phyloP scores from a whole-genome alignment of 1,140 invertebrate species.

The Drosophila arawakana region DNA sequence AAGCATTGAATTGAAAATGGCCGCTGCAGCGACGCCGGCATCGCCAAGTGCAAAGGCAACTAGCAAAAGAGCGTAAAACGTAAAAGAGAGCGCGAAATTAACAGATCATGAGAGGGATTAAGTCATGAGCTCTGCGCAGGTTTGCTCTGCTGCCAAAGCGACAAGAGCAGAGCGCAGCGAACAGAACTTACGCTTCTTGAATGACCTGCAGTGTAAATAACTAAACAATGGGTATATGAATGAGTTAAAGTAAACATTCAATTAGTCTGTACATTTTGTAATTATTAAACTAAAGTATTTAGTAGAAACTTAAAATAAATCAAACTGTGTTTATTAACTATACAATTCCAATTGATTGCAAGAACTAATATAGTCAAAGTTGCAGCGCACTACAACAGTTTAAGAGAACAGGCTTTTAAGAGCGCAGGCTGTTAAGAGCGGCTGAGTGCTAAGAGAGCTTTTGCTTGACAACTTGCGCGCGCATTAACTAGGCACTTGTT shows the following conservation, averaged over 20 bases:
- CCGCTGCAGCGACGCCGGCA: slow-evolving; percentile 61
- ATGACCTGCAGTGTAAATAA: neutral
- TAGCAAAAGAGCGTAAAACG: slow-evolving; percentile 23
- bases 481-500: slow-evolving; percentile 68
- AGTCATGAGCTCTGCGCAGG: slow-evolving; percentile 54
- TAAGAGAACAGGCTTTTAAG: slow-evolving; percentile 21
- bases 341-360: neutral
- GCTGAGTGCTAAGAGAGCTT: neutral
- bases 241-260: too few species aligned
- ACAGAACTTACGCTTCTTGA: neutral
- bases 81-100: neutral
- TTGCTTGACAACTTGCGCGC: slow-evolving; percentile 48
- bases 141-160: slow-evolving; percentile 19
- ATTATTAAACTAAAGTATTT: too few species aligned
- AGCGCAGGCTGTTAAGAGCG: slow-evolving; percentile 34
- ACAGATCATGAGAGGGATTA: slow-evolving; percentile 24
- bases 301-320: neutral
- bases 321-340: neutral
- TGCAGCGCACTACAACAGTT: slow-evolving; percentile 6
- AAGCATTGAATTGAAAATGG: slow-evolving; percentile 73
- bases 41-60: slow-evolving; percentile 49
- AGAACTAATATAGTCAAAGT: neutral
- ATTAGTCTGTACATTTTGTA: too few species aligned
- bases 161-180: neutral
- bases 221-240: neutral